These are phyloP conservation scores for Panagrolaimus sp. DNA, from an alignment of 1,140 invertebrate species.

Conservation along the genomic window DNA sequence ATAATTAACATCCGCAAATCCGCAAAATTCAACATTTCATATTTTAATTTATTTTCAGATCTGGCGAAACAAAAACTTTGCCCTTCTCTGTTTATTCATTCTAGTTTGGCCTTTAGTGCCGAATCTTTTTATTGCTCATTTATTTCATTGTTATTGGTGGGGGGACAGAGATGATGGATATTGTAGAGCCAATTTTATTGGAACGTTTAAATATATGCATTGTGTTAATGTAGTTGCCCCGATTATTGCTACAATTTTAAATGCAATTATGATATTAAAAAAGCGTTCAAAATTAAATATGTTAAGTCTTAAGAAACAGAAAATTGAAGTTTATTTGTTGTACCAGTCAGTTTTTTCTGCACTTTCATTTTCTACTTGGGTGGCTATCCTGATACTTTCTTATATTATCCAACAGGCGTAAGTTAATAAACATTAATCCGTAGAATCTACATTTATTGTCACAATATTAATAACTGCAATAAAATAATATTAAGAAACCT, in stretches of 20 bases:
- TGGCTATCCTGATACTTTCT: background rate
- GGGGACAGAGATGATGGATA: background rate
- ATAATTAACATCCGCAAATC: too few species aligned
- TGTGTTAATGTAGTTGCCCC: background rate
- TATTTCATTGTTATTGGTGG: background rate
- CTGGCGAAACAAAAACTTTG: background rate
- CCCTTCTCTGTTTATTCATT: background rate
- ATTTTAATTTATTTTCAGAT: background rate
- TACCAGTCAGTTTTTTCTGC: too few species aligned
- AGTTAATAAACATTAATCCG: constrained; percentile 72
- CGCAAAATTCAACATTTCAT: too few species aligned
- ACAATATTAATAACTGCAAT: constrained; percentile 74
- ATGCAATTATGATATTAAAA: background rate
- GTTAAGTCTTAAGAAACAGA: background rate
- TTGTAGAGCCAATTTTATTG: too few species aligned
- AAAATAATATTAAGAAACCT: constrained; percentile 67
- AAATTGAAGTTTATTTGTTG: background rate
- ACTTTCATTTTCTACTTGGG: too few species aligned
- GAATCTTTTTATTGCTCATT: too few species aligned
- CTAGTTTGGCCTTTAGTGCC: too few species aligned
- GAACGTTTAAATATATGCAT: too few species aligned
- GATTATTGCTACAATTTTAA: background rate
- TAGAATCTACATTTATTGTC: constrained; percentile 78
- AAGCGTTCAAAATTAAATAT: background rate
- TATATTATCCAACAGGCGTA: background rate